Conservation (phyloP, 2,888 invertebrate species). For the Cantharis nigra region DNA sequence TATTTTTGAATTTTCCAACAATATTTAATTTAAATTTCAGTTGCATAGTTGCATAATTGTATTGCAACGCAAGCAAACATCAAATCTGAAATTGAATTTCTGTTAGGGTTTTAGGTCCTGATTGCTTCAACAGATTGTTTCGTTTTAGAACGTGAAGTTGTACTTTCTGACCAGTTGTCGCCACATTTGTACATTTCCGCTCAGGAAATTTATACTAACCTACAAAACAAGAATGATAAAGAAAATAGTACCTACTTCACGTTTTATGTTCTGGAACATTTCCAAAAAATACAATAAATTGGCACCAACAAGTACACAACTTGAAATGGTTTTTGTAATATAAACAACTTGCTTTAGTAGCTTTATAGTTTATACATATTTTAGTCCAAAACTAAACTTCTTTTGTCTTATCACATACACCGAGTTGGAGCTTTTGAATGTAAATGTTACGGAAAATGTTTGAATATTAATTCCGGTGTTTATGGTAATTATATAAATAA, state of each 20-base stretch:
- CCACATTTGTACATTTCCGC: conserved; percentile 8
- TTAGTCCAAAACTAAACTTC: too few species aligned
- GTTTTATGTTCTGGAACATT: not conserved
- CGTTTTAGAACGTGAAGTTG: conserved; percentile 3
- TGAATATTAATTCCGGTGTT: too few species aligned
- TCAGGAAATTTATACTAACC: conserved; percentile 4
- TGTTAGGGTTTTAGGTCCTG: conserved; percentile 8
- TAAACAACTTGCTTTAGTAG: not conserved
- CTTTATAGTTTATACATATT: not conserved
- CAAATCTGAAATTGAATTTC: conserved; percentile 12
- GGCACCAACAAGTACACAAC: not conserved
- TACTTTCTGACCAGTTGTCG: conserved; percentile 14
- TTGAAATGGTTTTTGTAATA: not conserved
- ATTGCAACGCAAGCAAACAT: not conserved
- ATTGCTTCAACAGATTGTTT: conserved; percentile 12
- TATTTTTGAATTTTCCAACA: not conserved
- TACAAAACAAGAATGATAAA: conserved; percentile 4
- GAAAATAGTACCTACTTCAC: not conserved
- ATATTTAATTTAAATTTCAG: not conserved
- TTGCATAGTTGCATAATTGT: not conserved
- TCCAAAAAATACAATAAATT: not conserved
- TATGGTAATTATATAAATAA: too few species aligned
- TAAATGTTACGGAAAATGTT: too few species aligned
- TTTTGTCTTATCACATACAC: too few species aligned
- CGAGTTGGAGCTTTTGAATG: too few species aligned